Evolutionary conservation across 1,140 invertebrate genomes (phyloP), one percentile per base, ranked within the genome.

Genomic region (Drosophila seguyi): DNA sequence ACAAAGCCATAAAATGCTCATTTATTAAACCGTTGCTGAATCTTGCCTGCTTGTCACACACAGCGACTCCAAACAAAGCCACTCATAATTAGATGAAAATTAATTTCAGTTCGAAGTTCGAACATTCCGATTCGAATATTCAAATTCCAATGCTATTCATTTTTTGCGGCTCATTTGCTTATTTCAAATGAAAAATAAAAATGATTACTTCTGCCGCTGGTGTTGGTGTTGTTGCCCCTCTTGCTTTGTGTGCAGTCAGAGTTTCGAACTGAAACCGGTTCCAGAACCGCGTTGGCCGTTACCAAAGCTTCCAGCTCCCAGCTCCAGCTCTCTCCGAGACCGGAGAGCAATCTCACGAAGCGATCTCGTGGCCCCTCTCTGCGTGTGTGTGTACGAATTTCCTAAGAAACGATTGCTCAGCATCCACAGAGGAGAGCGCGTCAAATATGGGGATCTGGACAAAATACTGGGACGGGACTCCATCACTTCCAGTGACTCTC

Each of bases 31-130:
- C 27, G 41, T 42, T 38, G 25, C 25, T 41, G 16, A 6, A 55
- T 50, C 62, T 36, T 38, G 42, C 18, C 42, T 10, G 71, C 72
- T 75, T 75, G 72, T 75, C 79, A 69, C 41, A 59, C 27, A 62
- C 42, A 61, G 57, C 57, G 58, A 53, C 31, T 63, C 16, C 31
- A 63, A 72, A 87, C 71, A 79, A 87, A 86, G 55, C n/a, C 68
- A 36, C 65, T 66, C 34, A 86, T 87, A 87, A 83, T 83, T 79
- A 78, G 56, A 83, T 83, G 62, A 80, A n/a, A n/a, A n/a, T n/a
- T n/a, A n/a, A n/a, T n/a, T n/a, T n/a, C n/a, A n/a, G n/a, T n/a
- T n/a, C n/a, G 67, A 34, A 58, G 68, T 71, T 71, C 66, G 39
- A 27, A 22, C 66, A 71, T 59, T 71, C 66, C 68, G 48, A 41